Conservation (phyloP, 1,140 invertebrate species). For the Musca domestica region DNA sequence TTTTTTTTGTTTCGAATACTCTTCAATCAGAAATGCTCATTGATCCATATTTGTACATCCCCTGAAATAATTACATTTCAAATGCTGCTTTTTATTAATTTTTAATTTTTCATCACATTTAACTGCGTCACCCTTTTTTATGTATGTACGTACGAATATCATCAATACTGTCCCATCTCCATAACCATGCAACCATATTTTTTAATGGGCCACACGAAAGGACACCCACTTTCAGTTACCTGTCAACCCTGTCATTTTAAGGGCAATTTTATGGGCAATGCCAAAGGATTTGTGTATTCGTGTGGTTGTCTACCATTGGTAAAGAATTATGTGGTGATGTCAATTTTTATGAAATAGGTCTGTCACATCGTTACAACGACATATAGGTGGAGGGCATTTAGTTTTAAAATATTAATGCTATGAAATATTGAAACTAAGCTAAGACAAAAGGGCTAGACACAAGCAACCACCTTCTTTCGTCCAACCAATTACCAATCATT, state of each 20-base stretch:
- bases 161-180: no score
- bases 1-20: no score
- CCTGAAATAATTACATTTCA: no score
- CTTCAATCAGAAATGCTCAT: no score
- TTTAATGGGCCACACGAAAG: constrained; percentile 19
- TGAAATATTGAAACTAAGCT: not conserved
- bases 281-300: not conserved
- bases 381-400: not conserved
- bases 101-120: no score
- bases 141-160: no score
- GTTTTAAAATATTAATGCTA: constrained; percentile 4
- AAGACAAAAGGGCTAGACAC: not conserved
- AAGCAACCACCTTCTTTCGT: no score
- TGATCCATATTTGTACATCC: no score
- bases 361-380: not conserved
- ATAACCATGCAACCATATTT: not conserved
- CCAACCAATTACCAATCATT: no score
- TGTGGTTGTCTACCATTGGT: not conserved
- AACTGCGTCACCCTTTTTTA: no score
- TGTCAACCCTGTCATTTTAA: constrained; percentile 15
- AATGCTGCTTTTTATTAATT: no score
- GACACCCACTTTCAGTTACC: constrained; percentile 10
- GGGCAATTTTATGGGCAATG: not conserved
- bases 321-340: no score
- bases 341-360: constrained; percentile 1